Evolutionary conservation across 2,113 vertebrate genomes (phyloP), one percentile per base, ranked within the genome.

Genomic region (Labeo catla): DNA sequence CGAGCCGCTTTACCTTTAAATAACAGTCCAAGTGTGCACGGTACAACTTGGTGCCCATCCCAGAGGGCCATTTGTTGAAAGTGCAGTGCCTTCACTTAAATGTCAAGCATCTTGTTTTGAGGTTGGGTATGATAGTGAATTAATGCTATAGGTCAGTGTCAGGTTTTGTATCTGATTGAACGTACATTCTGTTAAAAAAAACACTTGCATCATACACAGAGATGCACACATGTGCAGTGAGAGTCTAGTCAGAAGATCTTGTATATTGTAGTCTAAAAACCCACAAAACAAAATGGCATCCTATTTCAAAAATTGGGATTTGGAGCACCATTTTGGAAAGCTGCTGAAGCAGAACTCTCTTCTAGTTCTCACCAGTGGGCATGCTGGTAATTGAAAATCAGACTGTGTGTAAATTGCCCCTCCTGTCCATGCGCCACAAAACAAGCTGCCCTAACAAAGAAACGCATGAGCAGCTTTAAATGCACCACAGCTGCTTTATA

Each of bases 321-420:
- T 90, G 54, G 87, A 39, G 43, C 87, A 87, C 74, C 76, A 78
- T 88, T 59, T 86, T 19, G 10, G 59, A 77, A 65, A 8, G 52
- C 83, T 34, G 15, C 76, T 81, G 87, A 81, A 73, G 19, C 82
- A 57, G 45, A 82, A 79, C 84, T 47, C 39, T 81, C 59, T 76
- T 83, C 59, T 10, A 68, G 12, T 79, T 89, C 89, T 87, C 89
- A 52, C 6, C 52, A 73, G 89, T 87, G 79, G 89, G 80, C 81
- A 43, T 61, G 81, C 84, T 84, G 63, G 77, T 93, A 94, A 94
- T 93, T 93, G 93, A 94, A 94, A 94, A 92, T 90, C 89, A 89
- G 85, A 87, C 39, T 13, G 78, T 61, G 77, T 65, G 57, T 81
- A 81, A 81, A 81, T 65, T 81, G 12, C 9, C 11, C 12, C 57